Base-by-base conservation (phyloP, 2,113 vertebrate genomes). In the Nansenia antarctica region DNA sequence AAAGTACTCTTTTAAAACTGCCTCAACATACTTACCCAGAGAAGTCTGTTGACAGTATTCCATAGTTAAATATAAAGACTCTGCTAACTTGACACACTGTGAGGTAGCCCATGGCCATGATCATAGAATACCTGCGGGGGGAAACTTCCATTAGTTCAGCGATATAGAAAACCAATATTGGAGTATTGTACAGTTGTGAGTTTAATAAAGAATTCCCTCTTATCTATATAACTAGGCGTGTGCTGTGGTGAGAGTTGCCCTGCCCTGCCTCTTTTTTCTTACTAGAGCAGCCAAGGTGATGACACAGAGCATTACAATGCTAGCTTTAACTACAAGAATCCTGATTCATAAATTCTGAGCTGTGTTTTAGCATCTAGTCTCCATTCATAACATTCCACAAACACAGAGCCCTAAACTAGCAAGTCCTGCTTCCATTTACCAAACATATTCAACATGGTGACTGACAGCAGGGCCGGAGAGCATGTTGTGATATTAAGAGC, bases 41-140 rank as follows among this genome's bases (percentile, higher is more conserved):
- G 79, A 94, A 94, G 81, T 94, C 93, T 0, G 92, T 94, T 67
- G 92, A 92, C 60, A 85, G 85, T 52, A 94, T 82, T 4, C 90
- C 92, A 68, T 94, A 94, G 83, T 86, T 91, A 61, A 86, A 94
- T 67, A 94, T 92, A 76, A 89, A 87, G 55, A 89, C 90, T 72
- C 93, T 74, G 82, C 86, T 90, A 67, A 87, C 79, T 69, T 94
- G 92, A 71, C 93, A 93, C 1, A 26, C 59, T 0, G 87, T 91
- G 72, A 94, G 86, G 78, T 92, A 93, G 29, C 91, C 90, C 85
- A 94, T 86, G 20, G 91, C 86, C 5, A 31, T 73, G 31, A 91
- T 70, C 89, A 93, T 86, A 12, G 90, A 85, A 67, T 91, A 92
- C 75, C 93, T 93, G 72, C n/a, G 62, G 35, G n/a, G 62, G 67